Evolutionary conservation across 2,113 vertebrate species (phyloP).

Genomic region (Etheostoma spectabile): DNA sequence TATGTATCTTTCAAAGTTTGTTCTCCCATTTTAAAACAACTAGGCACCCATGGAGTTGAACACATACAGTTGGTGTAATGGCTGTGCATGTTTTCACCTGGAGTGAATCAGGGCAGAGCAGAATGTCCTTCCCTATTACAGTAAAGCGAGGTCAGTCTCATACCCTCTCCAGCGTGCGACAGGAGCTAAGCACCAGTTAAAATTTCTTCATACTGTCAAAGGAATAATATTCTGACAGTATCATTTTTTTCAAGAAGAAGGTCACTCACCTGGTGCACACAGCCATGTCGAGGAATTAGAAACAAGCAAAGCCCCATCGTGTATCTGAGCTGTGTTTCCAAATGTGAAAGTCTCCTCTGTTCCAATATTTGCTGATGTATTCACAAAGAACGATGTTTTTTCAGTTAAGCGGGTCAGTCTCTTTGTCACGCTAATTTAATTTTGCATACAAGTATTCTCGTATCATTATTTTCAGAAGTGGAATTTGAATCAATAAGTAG

Average conservation of each 20-base stretch:
- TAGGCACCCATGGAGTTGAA: no score
- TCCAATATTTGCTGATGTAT: no score
- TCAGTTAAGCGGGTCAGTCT: no score
- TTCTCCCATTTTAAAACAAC: no score
- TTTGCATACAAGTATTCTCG: constrained; percentile 4
- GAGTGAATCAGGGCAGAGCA: constrained; percentile 21
- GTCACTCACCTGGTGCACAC: constrained; percentile 51
- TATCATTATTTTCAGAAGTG: no score
- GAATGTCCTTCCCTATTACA: constrained; percentile 1
- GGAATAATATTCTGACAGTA: constrained; percentile 26
- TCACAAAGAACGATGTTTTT: no score
- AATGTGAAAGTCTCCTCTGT: constrained; percentile 1
- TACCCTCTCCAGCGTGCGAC: background rate
- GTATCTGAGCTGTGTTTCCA: background rate
- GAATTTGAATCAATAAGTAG: background rate
- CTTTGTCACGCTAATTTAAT: no score
- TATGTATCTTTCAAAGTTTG: no score
- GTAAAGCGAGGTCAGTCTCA: constrained; percentile 11
- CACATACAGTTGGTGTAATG: background rate
- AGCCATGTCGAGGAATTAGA: constrained; percentile 14
- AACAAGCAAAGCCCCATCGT: constrained; percentile 1
- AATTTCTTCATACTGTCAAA: constrained; percentile 11
- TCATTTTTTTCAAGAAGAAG: constrained; percentile 30
- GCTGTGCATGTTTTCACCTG: constrained; percentile 2
- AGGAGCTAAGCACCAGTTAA: constrained; percentile 26